phyloP scores from a whole-genome alignment of 2,113 vertebrate genomes.

The Oncorhynchus clarkii region DNA sequence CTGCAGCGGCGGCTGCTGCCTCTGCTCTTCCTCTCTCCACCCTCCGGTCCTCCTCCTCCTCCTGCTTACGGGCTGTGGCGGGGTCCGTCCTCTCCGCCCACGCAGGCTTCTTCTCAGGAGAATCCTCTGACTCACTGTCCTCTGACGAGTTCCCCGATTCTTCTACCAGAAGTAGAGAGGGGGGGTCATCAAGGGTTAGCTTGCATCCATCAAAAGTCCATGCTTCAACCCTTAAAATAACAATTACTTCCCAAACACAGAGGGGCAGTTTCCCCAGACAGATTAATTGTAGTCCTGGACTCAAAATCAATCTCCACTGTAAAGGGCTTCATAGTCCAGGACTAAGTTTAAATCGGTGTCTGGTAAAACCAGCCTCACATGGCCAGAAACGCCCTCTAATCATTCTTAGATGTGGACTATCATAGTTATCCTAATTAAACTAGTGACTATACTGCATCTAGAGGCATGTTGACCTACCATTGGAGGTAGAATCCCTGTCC shows the following conservation, averaged over 20 bases:
- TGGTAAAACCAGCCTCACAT: no score
- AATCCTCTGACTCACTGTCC: constrained; percentile 70
- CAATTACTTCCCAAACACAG: no score
- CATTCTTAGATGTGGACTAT: no score
- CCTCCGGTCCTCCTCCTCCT: constrained; percentile 55
- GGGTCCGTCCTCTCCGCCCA: constrained; percentile 73
- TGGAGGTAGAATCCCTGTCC: constrained; percentile 72
- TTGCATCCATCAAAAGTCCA: not conserved
- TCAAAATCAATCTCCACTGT: no score
- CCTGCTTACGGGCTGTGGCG: constrained; percentile 38
- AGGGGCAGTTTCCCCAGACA: no score
- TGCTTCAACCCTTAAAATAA: not conserved
- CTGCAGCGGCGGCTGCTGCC: constrained; percentile 7
- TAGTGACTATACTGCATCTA: not conserved
- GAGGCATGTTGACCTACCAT: constrained; percentile 53
- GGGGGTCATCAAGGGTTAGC: not conserved
- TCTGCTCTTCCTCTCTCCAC: constrained; percentile 65
- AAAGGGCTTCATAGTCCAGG: no score
- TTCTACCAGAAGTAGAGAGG: constrained; percentile 38
- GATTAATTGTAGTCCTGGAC: no score
- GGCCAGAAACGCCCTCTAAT: no score
- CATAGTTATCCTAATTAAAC: no score
- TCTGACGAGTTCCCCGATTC: constrained; percentile 79
- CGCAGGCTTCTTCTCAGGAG: constrained; percentile 69
- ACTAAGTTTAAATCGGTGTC: no score